These are phyloP conservation scores for Brachirus orientalis DNA, from an alignment of 2,113 vertebrate genomes.

Conservation along the genomic window DNA sequence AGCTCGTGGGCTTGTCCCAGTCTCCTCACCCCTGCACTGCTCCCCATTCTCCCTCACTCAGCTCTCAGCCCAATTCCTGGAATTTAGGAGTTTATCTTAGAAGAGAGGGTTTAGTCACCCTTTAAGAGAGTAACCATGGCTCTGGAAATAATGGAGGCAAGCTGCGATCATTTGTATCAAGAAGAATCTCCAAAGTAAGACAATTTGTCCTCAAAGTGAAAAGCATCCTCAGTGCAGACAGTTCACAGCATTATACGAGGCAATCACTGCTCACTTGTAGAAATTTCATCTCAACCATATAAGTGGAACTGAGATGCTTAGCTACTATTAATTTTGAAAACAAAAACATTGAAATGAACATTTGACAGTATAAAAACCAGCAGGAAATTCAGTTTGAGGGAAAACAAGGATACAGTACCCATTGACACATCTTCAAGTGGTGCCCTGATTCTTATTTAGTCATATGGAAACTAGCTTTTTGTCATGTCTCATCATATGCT, in stretches of 20 bases:
- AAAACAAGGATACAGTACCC: too few species aligned
- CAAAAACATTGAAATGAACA: constrained; percentile 32
- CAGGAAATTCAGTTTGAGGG: constrained; percentile 34
- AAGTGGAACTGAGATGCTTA: constrained; percentile 23
- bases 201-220: constrained; percentile 14
- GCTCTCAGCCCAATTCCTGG: too few species aligned
- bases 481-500: constrained; percentile 36
- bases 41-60: too few species aligned
- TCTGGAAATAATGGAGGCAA: constrained; percentile 25
- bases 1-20: too few species aligned
- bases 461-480: constrained; percentile 45
- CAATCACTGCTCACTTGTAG: constrained; percentile 7
- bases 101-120: too few species aligned
- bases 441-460: constrained; percentile 51
- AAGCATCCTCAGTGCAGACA: constrained; percentile 16
- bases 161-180: constrained; percentile 46
- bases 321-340: neutral
- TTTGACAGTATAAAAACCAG: constrained; percentile 13
- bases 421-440: constrained; percentile 39
- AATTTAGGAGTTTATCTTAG: too few species aligned
- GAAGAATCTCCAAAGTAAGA: constrained; percentile 23
- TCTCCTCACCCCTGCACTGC: too few species aligned
- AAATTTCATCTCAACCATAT: constrained; percentile 9
- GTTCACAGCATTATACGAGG: constrained; percentile 15
- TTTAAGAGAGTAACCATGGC: constrained; percentile 13